Percentiles rank a stretch among this genome's conserved stretches.
Conservation (phyloP, 2,888 invertebrate genomes). For the Nasonovia ribisnigri region DNA sequence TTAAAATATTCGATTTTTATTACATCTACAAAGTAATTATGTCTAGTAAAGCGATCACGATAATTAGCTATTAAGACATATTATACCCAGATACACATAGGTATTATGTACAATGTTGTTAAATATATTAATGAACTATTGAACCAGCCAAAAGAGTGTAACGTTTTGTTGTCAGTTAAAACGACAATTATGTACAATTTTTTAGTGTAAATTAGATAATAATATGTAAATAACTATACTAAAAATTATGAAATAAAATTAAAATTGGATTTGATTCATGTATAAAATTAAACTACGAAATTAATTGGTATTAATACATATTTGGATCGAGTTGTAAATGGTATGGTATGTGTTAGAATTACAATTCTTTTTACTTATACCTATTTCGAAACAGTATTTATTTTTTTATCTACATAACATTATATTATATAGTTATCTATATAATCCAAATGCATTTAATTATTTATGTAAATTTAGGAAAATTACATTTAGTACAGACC, state of each 20-base stretch:
- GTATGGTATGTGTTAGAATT: background rate
- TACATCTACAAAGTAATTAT: background rate
- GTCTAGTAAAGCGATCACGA: background rate
- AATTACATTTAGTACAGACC: conserved; percentile 27
- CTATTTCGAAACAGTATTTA: background rate
- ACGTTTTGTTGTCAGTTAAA: background rate
- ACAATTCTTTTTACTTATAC: background rate
- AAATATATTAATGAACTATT: background rate
- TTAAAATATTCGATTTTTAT: background rate
- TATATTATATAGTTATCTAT: background rate
- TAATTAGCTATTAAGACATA: background rate
- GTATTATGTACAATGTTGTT: background rate
- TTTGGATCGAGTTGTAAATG: background rate
- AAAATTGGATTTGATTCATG: background rate
- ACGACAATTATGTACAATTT: background rate
- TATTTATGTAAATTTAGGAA: conserved; percentile 10
- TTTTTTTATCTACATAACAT: background rate
- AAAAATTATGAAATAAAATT: background rate
- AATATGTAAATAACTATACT: background rate
- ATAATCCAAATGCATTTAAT: conserved; percentile 7
- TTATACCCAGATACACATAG: background rate
- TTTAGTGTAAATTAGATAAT: background rate
- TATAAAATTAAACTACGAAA: background rate
- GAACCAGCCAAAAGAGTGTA: background rate
- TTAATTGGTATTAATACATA: background rate